Evolutionary conservation across 2,888 invertebrate genomes (phyloP), one percentile per base, ranked within the genome.

Genomic region (Pseudolycoriella hygida): DNA sequence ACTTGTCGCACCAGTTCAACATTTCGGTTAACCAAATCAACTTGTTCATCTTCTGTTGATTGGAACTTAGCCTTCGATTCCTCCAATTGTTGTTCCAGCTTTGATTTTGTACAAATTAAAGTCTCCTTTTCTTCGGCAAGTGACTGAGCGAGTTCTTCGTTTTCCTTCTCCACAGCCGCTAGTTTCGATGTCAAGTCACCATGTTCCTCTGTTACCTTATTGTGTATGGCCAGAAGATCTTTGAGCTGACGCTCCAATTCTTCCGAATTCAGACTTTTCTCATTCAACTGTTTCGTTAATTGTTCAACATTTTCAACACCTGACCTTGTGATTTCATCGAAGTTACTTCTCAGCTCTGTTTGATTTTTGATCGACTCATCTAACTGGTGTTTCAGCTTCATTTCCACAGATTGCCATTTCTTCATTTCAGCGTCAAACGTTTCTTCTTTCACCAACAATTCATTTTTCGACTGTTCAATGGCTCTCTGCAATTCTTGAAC

Each of bases 361-460:
- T 71, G 69, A 45, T 70, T 64, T 54, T 64, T 65, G 49, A 63
- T 62, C 43, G 72, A 68, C 56, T 67, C 66, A 55, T 70, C 69
- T 17, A 67, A 53, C 57, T 70, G 67, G 49, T 68, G 66, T 53
- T 66, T 66, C 32, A 71, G 58, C 50, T 70, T 68, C 50, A 69
- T 67, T 52, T 68, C 67, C 12, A 69, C 69, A 53, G 65, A 66
- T 44, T 67, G 65, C 38, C 71, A 53, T 55, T 68, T 67, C 46
- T 70, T 69, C 40, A 70, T 66, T 50, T 71, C 66, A 56, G 69
- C 66, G 60, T 70, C 68, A 45, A 71, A 55, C 52, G 69, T 67
- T 1, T 65, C 61, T 59, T 67, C 66, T 3, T 68, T 67, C 40
- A 67, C 62, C 32, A 64, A 66, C 17, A 67, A 66, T 40, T 68